Evolutionary conservation across 1,140 invertebrate species (phyloP), one percentile per base, ranked within the genome.

Genomic region (Plectus sambesii): DNA sequence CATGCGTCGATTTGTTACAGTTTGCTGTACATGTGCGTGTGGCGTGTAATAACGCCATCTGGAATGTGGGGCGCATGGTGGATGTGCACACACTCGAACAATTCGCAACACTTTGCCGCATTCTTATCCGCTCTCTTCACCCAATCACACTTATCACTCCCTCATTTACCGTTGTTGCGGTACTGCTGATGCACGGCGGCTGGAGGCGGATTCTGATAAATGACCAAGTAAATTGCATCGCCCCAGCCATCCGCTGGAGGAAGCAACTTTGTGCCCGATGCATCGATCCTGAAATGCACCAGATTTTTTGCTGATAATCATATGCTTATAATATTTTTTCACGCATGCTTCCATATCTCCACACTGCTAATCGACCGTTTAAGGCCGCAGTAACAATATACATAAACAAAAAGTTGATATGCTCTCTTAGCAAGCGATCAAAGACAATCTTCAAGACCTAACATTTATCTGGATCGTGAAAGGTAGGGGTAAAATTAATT

Each of bases 231-330:
- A 29, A 47, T 30, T 53, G 63, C 63, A 26, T 64, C 48, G 3
- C 46, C 49, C 63, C 63, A 66, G 5, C 63, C 63, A 25, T 48
- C 62, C 9, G 51, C 17, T 3, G 63, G 63, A 20, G 61, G 45
- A n/a, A 50, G 47, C 29, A 66, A 56, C 29, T 55, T 63, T 1
- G 53, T 39, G 6, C 66, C 61, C 17, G 26, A 50, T n/a, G 53
- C 41, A 44, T 66, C 63, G n/a, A 68, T 46, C 12, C 62, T 65
- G 40, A 12, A 67, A 46, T 20, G 20, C 5, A 17, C 15, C 17
- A 23, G 20, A 5, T 17, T 15, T 17, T 2, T 19, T 9, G 2
- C 8, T 0, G 8, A 33, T 3, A 52, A 20, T 1, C 20, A 26
- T 8, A 2, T 22, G 23, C n/a, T n/a, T n/a, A n/a, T n/a, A 19